Conservation (phyloP, 2,888 invertebrate genomes). For the Chloromyia formosa region DNA sequence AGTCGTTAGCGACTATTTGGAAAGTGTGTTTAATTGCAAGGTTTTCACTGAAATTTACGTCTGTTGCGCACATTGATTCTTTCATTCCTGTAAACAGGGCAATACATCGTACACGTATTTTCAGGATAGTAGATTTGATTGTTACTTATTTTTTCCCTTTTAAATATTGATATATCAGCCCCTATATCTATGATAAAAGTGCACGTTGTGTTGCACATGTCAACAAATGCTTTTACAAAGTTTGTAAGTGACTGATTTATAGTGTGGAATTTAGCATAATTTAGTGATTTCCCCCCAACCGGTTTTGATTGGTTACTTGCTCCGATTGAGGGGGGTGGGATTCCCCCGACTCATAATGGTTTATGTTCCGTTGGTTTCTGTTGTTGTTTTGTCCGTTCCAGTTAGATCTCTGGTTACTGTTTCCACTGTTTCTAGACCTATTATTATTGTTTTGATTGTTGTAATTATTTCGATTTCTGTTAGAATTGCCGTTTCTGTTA, state of each 20-base stretch:
- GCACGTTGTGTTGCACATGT: constrained; percentile 13
- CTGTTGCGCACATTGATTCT: not conserved
- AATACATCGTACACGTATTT: not conserved
- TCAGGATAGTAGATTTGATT: not conserved
- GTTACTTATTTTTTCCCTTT: not conserved
- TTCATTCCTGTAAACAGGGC: constrained; percentile 2
- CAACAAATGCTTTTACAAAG: constrained; percentile 3
- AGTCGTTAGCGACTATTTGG: not conserved
- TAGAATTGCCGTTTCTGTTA: too few species aligned
- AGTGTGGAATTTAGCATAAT: too few species aligned
- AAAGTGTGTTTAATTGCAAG: constrained; percentile 1
- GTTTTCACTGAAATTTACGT: not conserved
- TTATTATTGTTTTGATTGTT: too few species aligned
- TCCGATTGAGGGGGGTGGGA: too few species aligned
- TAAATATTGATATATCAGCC: not conserved
- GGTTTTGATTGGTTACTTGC: too few species aligned
- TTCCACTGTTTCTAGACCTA: too few species aligned
- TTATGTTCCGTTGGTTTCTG: not conserved
- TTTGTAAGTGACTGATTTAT: not conserved
- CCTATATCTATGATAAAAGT: constrained; percentile 12
- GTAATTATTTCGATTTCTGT: too few species aligned
- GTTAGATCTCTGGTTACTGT: too few species aligned
- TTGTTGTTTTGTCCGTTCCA: not conserved
- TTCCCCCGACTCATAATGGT: not conserved
- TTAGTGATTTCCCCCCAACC: too few species aligned